phyloP scores from a whole-genome alignment of 2,888 invertebrate genomes.

The Rhabditoides inermis region DNA sequence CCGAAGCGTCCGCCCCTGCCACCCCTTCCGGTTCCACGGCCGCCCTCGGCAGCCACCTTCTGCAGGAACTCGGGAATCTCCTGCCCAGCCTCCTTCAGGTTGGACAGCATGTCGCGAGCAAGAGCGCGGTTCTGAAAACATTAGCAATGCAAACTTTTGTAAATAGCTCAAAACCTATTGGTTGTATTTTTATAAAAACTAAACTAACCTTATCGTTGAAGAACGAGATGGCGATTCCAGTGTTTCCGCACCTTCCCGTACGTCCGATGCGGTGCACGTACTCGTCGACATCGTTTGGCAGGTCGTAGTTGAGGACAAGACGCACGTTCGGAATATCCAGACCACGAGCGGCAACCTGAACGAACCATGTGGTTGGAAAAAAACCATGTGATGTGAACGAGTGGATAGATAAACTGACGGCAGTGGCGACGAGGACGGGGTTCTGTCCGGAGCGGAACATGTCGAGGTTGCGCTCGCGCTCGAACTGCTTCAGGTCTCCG shows the following conservation, averaged over 20 bases:
- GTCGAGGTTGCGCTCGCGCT: constrained; percentile 57
- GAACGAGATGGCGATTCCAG: constrained; percentile 33
- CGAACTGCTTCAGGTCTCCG: constrained; percentile 88
- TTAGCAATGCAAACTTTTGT: background rate
- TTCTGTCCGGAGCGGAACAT: constrained; percentile 60
- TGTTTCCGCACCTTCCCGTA: constrained; percentile 34
- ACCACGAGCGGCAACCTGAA: constrained; percentile 30
- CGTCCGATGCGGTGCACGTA: constrained; percentile 38
- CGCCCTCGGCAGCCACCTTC: constrained; percentile 22
- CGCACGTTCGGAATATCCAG: constrained; percentile 34
- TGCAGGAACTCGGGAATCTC: constrained; percentile 32
- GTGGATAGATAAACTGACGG: constrained; percentile 11
- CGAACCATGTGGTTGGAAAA: background rate
- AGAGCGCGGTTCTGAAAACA: constrained; percentile 23
- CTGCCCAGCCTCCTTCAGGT: constrained; percentile 26
- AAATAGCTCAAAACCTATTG: background rate
- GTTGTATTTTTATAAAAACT: background rate
- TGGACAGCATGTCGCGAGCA: constrained; percentile 19
- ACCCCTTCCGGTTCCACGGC: constrained; percentile 6
- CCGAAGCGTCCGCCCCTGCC: constrained; percentile 14
- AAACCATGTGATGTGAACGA: background rate
- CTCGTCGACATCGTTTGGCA: constrained; percentile 33
- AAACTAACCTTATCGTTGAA: constrained; percentile 31
- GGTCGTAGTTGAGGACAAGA: constrained; percentile 29
- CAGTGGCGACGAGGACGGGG: constrained; percentile 35